phyloP scores from a whole-genome alignment of 2,113 vertebrate genomes.

The Lepidothrix coronata region DNA sequence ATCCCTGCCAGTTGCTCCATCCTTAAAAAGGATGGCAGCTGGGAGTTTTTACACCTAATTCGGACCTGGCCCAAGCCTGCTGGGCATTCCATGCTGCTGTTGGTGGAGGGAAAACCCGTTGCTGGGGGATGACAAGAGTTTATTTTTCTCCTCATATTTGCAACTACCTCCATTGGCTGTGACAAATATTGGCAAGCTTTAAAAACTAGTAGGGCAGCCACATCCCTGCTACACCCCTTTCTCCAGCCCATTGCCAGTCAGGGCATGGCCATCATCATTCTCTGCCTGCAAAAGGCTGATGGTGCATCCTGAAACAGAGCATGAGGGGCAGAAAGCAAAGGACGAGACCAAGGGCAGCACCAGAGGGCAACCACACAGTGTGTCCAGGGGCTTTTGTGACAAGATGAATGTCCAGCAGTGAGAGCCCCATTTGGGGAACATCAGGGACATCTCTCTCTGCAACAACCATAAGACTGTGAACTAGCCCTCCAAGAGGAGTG shows the following conservation, averaged over 20 bases:
- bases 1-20: neutral
- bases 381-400: neutral
- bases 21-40: neutral
- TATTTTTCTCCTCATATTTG: neutral
- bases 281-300: neutral
- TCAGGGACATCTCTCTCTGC: neutral
- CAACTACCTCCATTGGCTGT: neutral
- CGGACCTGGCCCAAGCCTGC: neutral
- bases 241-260: neutral
- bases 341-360: neutral
- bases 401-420: neutral
- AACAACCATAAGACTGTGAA: neutral
- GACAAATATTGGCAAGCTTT: neutral
- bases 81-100: neutral
- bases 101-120: neutral
- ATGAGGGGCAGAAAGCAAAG: neutral
- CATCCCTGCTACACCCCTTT: neutral
- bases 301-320: neutral
- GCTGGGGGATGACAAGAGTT: neutral
- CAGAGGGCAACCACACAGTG: fast-evolving
- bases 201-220: neutral
- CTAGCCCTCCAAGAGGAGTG: neutral
- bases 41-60: neutral
- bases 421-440: neutral
- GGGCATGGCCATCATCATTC: neutral